Conservation (phyloP, 2,797 vertebrate genomes). For the Smutsia temminckii region DNA sequence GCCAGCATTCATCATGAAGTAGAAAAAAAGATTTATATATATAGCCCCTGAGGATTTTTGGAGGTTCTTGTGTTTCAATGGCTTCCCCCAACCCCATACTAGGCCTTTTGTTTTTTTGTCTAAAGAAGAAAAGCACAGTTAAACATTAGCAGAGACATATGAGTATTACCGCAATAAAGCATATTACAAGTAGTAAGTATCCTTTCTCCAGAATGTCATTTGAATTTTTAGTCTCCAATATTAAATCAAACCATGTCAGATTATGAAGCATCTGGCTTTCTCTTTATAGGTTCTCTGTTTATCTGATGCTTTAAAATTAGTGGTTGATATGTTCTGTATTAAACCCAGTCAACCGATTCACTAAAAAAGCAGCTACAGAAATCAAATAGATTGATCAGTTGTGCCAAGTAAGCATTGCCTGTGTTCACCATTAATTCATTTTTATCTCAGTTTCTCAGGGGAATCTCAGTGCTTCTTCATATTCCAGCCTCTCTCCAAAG, state of each 20-base stretch:
- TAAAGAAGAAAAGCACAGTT: background rate
- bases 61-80: background rate
- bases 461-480: background rate
- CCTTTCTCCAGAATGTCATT: background rate
- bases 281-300: background rate
- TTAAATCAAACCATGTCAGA: background rate
- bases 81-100: background rate
- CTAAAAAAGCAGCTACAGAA: background rate
- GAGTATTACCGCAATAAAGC: background rate
- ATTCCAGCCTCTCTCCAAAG: background rate
- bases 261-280: background rate
- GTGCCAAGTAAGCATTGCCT: background rate
- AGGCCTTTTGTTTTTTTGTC: background rate
- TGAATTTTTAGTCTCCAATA: background rate
- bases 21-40: background rate
- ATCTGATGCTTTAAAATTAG: background rate
- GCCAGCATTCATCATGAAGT: background rate
- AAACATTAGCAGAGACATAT: background rate
- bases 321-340: background rate
- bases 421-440: background rate
- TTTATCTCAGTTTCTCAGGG: background rate
- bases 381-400: background rate
- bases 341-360: background rate
- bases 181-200: background rate
- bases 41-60: background rate